phyloP scores from a whole-genome alignment of 1,140 invertebrate species.

The Drosophila nebulosa region DNA sequence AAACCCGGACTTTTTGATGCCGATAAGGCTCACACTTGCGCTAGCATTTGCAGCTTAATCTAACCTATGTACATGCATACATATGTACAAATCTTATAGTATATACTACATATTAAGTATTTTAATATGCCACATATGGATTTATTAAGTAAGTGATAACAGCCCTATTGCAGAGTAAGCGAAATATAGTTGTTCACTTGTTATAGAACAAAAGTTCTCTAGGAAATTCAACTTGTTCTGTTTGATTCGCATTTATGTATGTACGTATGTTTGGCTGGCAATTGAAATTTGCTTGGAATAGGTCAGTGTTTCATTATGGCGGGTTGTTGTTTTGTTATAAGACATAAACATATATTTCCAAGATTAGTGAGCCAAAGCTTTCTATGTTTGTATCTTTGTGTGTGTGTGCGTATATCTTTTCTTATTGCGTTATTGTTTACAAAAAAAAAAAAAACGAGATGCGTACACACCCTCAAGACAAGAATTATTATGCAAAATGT shows the following conservation, averaged over 20 bases:
- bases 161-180: not conserved
- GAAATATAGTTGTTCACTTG: not conserved
- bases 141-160: not conserved
- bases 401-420: not conserved
- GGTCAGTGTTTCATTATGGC: slow-evolving; percentile 59
- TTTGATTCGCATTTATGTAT: not conserved
- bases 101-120: not conserved
- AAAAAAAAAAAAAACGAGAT: slow-evolving; percentile 19
- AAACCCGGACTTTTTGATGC: not conserved
- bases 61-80: not conserved
- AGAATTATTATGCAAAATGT: not conserved
- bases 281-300: slow-evolving; percentile 69
- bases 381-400: not conserved
- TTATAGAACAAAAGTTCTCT: not conserved
- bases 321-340: slow-evolving; percentile 14
- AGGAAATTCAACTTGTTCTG: not conserved
- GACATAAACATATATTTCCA: slow-evolving; percentile 13
- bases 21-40: not conserved
- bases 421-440: not conserved
- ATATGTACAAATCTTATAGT: not conserved
- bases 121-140: not conserved
- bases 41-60: not conserved
- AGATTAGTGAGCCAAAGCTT: slow-evolving; percentile 2
- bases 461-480: not conserved
- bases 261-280: slow-evolving; percentile 17